Conservation (phyloP, 2,113 vertebrate species). For the Formicarius rufipectus region DNA sequence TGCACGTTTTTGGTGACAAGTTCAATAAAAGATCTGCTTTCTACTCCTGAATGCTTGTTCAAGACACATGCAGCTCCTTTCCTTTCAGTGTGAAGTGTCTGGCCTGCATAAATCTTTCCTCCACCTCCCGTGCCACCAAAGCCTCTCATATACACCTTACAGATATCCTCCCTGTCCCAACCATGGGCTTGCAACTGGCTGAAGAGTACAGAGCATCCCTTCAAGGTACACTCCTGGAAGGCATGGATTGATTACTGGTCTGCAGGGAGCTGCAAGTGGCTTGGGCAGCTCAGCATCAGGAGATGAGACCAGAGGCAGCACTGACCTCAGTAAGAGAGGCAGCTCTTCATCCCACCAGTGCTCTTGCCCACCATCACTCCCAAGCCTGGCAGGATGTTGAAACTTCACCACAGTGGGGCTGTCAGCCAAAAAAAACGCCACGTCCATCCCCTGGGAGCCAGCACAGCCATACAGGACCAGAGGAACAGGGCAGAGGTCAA, state of each 20-base stretch:
- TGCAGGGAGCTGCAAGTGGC: background rate
- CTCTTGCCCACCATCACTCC: background rate
- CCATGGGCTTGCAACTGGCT: background rate
- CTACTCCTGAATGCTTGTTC: background rate
- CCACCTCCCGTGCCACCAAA: background rate
- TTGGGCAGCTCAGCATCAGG: background rate
- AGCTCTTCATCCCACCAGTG: background rate
- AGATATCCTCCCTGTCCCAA: background rate
- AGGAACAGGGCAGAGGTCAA: background rate
- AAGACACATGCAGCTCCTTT: background rate
- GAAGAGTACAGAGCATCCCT: background rate
- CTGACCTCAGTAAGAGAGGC: background rate
- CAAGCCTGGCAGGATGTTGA: fast-evolving
- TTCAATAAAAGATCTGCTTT: background rate
- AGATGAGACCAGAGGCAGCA: background rate
- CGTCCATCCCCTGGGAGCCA: background rate
- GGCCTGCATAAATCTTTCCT: background rate
- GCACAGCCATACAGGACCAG: background rate
- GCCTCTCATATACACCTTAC: background rate
- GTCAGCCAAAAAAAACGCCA: background rate
- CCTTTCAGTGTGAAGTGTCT: background rate
- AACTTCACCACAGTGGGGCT: background rate
- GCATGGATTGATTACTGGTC: background rate
- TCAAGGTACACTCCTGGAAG: background rate
- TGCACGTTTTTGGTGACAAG: background rate